Evolutionary conservation across 2,888 invertebrate genomes (phyloP), one percentile per base, ranked within the genome.

Genomic region (Galeopsomyia nigrocyanea): DNA sequence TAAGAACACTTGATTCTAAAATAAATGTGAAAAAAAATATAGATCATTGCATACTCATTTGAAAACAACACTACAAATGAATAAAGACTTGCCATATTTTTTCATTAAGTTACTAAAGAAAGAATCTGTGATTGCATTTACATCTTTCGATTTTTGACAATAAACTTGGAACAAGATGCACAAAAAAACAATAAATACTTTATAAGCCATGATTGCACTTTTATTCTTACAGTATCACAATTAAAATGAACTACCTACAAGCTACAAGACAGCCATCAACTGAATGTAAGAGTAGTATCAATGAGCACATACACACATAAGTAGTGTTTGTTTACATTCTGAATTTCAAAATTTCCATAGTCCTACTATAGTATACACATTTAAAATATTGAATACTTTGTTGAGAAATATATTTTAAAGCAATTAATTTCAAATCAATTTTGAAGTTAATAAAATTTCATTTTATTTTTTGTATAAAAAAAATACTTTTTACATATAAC

Each of bases 81-180:
- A 47, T 19, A 21, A 60, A 64, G 58, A 65, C 62, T 71, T 68
- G 68, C 74, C 61, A 73, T 71, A 70, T 75, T 72, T 77, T 73
- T 69, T 19, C 51, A 64, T 14, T 26, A 69, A 57, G 21, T 55
- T 55, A 49, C 70, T 61, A 56, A 73, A 73, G 17, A 75, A 58
- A 39, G 9, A 19, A 58, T 64, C 57, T 19, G 55, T 49, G 16
- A 31, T 60, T 21, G 1, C 16, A 50, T 31, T 13, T 16, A 17
- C 51, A 0, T 68, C 47, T 26, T 66, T 49, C 49, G 66, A 71
- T 62, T 62, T 14, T 62, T 58, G 53, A 31, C 9, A 62, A 31
- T 46, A 63, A 47, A 66, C 22, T 57, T 71, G 10, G n/a, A 50
- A 68, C 19, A 67, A 60, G 22, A n/a, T 49, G 47, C 55, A 57